These are phyloP conservation scores for Canis aureus DNA, from an alignment of 2,113 vertebrate genomes.

Conservation along the genomic window DNA sequence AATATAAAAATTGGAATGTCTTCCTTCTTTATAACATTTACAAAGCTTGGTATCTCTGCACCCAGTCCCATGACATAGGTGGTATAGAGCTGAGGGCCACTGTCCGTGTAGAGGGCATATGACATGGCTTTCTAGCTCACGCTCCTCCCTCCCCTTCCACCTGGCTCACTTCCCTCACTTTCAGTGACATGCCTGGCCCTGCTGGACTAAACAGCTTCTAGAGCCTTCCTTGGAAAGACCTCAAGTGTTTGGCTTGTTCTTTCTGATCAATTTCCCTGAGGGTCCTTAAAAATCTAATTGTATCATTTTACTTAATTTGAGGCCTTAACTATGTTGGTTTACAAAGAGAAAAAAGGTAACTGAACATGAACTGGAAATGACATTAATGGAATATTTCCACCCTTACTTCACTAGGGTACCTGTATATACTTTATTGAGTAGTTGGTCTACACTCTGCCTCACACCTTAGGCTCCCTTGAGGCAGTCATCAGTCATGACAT, in stretches of 20 bases:
- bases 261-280: conserved; percentile 35
- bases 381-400: conserved; percentile 37
- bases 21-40: conserved; percentile 50
- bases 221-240: neutral
- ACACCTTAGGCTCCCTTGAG: neutral
- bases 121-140: neutral
- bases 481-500: neutral
- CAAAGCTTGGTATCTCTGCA: neutral
- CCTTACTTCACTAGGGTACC: neutral
- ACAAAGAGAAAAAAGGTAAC: neutral
- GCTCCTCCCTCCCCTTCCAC: neutral
- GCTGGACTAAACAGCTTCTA: neutral
- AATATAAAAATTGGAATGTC: conserved; percentile 32
- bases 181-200: neutral
- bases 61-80: neutral
- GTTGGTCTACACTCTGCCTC: neutral
- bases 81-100: neutral
- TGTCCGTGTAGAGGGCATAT: neutral
- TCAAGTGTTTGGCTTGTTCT: neutral
- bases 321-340: neutral
- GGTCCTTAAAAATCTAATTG: neutral
- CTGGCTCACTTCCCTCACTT: neutral
- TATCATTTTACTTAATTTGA: conserved; percentile 43
- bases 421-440: neutral
- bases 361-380: conserved; percentile 27